Evolutionary conservation across 2,888 invertebrate species (phyloP).

Genomic region (Malacosoma neustria): DNA sequence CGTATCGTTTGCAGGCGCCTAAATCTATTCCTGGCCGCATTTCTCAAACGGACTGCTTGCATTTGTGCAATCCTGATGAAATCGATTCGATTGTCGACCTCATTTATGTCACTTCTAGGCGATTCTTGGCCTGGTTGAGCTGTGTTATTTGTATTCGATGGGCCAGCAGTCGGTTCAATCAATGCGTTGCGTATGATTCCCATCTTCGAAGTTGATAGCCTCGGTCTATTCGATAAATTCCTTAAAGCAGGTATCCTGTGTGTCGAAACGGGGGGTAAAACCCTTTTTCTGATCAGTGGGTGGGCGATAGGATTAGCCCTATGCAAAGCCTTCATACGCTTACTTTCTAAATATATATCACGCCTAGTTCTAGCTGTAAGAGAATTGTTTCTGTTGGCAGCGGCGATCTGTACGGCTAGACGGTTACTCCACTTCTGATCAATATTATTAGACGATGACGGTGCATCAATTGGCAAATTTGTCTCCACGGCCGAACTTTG

Average conservation of each 20-base stretch:
- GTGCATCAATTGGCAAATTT: conserved; percentile 16
- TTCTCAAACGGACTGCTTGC: conserved; percentile 51
- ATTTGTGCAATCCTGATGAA: conserved; percentile 57
- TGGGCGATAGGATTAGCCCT: conserved; percentile 54
- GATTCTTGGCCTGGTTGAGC: conserved; percentile 20
- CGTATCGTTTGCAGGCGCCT: conserved; percentile 58
- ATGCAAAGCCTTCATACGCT: conserved; percentile 54
- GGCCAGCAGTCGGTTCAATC: background rate
- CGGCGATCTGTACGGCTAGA: conserved; percentile 62
- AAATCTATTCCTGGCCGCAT: conserved; percentile 52
- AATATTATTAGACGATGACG: conserved; percentile 16
- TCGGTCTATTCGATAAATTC: conserved; percentile 21
- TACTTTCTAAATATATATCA: conserved; percentile 52
- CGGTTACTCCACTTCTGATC: conserved; percentile 54
- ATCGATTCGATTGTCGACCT: conserved; percentile 51
- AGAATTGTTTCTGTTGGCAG: conserved; percentile 60
- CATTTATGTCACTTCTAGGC: conserved; percentile 31
- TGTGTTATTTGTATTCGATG: background rate
- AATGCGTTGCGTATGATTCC: background rate
- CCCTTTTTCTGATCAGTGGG: conserved; percentile 45
- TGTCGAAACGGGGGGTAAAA: conserved; percentile 42
- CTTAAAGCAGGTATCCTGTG: conserved; percentile 56
- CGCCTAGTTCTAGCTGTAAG: conserved; percentile 49
- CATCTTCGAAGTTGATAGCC: background rate
- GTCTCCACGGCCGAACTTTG: conserved; percentile 13